Evolutionary conservation across 53 echinoderm and acorn worm species (phyloP).

Genomic region (Hippasteria phrygiana): DNA sequence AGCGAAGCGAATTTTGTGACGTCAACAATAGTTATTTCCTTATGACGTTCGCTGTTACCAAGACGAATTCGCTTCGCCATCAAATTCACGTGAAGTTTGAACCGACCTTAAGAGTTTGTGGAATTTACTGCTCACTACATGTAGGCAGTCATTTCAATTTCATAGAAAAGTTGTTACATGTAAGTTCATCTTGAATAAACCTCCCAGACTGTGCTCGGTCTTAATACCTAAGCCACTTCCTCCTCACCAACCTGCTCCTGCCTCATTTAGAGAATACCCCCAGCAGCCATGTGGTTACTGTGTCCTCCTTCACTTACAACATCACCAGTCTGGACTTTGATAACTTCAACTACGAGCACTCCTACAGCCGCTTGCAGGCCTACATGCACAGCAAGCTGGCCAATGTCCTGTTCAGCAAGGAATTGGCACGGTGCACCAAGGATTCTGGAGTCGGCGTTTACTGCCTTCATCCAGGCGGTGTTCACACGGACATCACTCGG

Average conservation of each 20-base stretch:
- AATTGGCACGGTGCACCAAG: constrained; percentile 74
- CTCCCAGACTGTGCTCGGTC: constrained; percentile 86
- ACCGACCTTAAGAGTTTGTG: no score
- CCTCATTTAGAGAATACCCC: constrained; percentile 70
- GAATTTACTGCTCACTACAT: no score
- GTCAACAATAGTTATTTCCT: no score
- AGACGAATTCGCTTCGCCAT: no score
- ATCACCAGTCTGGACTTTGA: constrained; percentile 79
- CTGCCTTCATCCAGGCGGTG: constrained; percentile 86
- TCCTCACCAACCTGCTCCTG: constrained; percentile 84
- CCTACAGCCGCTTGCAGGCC: constrained; percentile 72
- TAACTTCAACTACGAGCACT: constrained; percentile 70
- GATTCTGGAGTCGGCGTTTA: constrained; percentile 73
- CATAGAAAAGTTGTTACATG: no score
- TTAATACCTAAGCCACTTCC: constrained; percentile 93
- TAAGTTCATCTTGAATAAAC: no score
- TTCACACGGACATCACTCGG: constrained; percentile 80
- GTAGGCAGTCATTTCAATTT: no score
- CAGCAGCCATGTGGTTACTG: constrained; percentile 74
- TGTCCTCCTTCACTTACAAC: constrained; percentile 80
- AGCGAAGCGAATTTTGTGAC: no score
- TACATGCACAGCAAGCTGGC: constrained; percentile 92
- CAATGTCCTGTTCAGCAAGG: constrained; percentile 82
- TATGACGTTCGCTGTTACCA: no score
- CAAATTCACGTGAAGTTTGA: no score